Evolutionary conservation across 2,113 vertebrate genomes (phyloP), one percentile per base, ranked within the genome.

Genomic region (Actinemys pallida): DNA sequence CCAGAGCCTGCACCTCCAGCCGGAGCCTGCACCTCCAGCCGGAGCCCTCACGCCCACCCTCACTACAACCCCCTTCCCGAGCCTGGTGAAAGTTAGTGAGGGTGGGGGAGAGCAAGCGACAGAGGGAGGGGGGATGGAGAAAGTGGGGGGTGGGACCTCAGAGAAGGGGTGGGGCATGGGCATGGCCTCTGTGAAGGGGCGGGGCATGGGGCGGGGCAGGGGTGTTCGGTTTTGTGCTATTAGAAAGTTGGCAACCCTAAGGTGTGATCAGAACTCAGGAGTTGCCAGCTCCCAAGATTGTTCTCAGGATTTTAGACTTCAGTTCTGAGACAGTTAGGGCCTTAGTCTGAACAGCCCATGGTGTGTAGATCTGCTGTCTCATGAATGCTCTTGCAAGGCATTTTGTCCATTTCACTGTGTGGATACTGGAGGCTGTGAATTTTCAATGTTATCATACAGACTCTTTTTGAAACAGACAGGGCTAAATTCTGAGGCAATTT

Each of bases 321-420:
- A 3, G 13, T 52, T 78, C 10, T 87, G 16, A 90, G 12, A 10
- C 3, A 47, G 2, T 0, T 1, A 10, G 2, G 59, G 3, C 1
- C 13, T 83, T 49, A 45, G 0, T 53, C 45, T 2, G 0, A 93
- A 14, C 14, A 76, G 31, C 1, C 1, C 39, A 78, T 81, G 1
- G 29, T 59, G 19, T 80, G 1, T 25, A 81, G 42, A 78, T 80
- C 2, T 45, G 17, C 42, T 72, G 10, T 29, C 3, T 89, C 8
- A 88, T 35, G 20, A 84, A 5, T 24, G 82, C 22, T n/a, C 35
- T 54, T 29, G 1, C 4, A 69, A 6, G 4, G 3, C 1, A 56
- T 47, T 4, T 27, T 86, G 1, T 24, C 81, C 69, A 0, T 1
- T 89, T 90, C 81, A 79, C 8, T 82, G 6, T 88, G 84, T 7